These are phyloP conservation scores for Nemoura dubitans DNA, from an alignment of 2,888 invertebrate genomes.

Conservation along the genomic window DNA sequence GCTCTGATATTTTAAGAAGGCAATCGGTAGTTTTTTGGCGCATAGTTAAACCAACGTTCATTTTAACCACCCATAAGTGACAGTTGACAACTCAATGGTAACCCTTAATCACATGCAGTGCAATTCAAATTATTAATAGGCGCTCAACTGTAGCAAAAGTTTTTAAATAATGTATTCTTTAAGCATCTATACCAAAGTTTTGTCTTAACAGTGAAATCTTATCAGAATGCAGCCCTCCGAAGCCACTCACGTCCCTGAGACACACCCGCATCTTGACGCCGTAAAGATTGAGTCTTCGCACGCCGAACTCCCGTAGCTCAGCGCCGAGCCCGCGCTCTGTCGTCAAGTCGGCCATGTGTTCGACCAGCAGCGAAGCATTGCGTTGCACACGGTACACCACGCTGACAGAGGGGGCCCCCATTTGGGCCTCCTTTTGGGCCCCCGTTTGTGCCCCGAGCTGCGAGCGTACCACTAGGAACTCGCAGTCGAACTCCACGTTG, in stretches of 20 bases:
- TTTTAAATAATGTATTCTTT: too few relatives aligned
- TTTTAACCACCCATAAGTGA: too few relatives aligned
- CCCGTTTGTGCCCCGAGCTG: neutral
- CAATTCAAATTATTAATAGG: too few relatives aligned
- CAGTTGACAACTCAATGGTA: too few relatives aligned
- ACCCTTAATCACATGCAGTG: too few relatives aligned
- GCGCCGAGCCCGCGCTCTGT: neutral
- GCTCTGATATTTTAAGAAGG: too few relatives aligned
- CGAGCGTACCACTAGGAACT: neutral
- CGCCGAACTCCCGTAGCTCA: neutral
- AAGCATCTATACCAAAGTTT: too few relatives aligned
- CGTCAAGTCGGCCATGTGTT: neutral
- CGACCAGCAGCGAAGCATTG: neutral
- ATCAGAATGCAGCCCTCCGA: neutral
- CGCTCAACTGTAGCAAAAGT: too few relatives aligned
- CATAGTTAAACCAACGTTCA: too few relatives aligned
- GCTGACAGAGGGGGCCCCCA: too few relatives aligned
- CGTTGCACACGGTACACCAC: neutral
- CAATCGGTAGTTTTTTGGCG: too few relatives aligned
- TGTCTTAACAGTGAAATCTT: too few relatives aligned
- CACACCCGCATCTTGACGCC: neutral
- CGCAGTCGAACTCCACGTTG: neutral
- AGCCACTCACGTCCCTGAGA: neutral
- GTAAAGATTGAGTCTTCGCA: neutral
- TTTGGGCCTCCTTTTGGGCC: neutral